A percentile compares a stretch with the other conserved stretches of the same genome.
phyloP scores from a whole-genome alignment of 92 coral and sea anemone genomes.

The Paragorgia papillata region DNA sequence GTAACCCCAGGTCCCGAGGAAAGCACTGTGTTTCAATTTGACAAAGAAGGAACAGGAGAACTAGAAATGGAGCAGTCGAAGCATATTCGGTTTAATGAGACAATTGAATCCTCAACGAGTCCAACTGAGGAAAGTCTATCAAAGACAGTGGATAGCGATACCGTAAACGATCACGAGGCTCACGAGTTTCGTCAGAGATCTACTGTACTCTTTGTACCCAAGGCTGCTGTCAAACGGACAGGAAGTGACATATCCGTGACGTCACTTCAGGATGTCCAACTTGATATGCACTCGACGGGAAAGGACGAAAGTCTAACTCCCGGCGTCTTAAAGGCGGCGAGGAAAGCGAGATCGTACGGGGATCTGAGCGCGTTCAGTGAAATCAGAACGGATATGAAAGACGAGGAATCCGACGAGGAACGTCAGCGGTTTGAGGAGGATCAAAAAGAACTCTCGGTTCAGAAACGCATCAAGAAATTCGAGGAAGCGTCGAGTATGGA shows the following conservation, averaged over 20 bases:
- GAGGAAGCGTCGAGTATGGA: constrained; percentile 26
- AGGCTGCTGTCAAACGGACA: constrained; percentile 13
- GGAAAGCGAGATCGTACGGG: constrained; percentile 37
- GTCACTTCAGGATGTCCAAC: constrained; percentile 38
- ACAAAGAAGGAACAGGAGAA: too few species aligned
- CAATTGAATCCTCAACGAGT: not conserved
- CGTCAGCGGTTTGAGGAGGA: constrained; percentile 20
- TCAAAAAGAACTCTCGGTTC: constrained; percentile 16
- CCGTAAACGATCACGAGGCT: not conserved
- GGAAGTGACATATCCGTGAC: constrained; percentile 44
- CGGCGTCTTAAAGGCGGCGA: constrained; percentile 1
- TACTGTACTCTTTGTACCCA: not conserved
- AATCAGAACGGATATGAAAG: not conserved
- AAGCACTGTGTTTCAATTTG: too few species aligned
- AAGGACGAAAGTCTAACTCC: not conserved
- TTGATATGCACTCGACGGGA: constrained; percentile 5
- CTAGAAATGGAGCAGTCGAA: not conserved
- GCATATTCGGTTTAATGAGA: constrained; percentile 28
- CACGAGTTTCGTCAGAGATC: not conserved
- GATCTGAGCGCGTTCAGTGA: constrained; percentile 26
- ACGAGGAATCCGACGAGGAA: constrained; percentile 19
- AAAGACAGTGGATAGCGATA: not conserved
- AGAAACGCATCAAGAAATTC: constrained; percentile 29
- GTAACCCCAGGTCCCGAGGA: too few species aligned
- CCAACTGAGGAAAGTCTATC: not conserved